These are phyloP conservation scores for Cyphomyrus discorhynchus DNA, from an alignment of 2,113 vertebrate genomes.

Conservation along the genomic window DNA sequence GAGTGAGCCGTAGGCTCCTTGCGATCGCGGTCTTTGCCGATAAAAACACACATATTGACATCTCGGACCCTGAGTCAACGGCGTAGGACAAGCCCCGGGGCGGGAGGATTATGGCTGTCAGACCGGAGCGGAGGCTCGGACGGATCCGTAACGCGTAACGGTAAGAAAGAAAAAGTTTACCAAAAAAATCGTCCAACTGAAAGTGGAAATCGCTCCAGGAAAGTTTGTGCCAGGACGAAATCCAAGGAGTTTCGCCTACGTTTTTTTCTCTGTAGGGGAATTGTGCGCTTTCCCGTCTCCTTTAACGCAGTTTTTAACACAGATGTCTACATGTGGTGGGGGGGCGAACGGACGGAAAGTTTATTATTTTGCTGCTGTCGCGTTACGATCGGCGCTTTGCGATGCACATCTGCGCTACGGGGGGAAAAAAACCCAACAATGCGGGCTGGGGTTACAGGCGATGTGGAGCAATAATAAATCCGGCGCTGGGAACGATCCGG, in stretches of 20 bases:
- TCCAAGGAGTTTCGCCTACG: background rate
- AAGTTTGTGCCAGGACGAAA: slow-evolving; percentile 21
- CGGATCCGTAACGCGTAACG: slow-evolving; percentile 25
- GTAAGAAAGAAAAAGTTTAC: slow-evolving; percentile 52
- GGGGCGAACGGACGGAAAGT: background rate
- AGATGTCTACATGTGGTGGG: background rate
- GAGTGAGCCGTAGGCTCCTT: slow-evolving; percentile 25
- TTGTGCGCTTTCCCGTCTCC: background rate
- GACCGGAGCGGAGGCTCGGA: slow-evolving; percentile 15
- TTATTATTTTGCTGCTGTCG: background rate
- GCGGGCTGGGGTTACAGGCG: background rate
- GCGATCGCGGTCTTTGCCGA: slow-evolving; percentile 25
- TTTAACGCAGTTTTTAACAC: background rate
- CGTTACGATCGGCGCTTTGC: background rate
- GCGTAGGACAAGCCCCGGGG: slow-evolving; percentile 23
- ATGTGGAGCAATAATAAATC: background rate
- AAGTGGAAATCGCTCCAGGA: slow-evolving; percentile 40
- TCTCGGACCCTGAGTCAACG: slow-evolving; percentile 29
- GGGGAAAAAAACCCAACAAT: background rate
- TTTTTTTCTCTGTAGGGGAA: background rate
- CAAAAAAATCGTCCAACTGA: slow-evolving; percentile 26
- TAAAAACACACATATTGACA: slow-evolving; percentile 20
- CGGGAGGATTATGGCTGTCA: slow-evolving; percentile 30
- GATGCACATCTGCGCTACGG: background rate
- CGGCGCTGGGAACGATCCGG: background rate